Percentiles rank a stretch among this genome's conserved stretches.
Conservation (phyloP, 2,113 vertebrate genomes). For the Tautogolabrus adspersus region DNA sequence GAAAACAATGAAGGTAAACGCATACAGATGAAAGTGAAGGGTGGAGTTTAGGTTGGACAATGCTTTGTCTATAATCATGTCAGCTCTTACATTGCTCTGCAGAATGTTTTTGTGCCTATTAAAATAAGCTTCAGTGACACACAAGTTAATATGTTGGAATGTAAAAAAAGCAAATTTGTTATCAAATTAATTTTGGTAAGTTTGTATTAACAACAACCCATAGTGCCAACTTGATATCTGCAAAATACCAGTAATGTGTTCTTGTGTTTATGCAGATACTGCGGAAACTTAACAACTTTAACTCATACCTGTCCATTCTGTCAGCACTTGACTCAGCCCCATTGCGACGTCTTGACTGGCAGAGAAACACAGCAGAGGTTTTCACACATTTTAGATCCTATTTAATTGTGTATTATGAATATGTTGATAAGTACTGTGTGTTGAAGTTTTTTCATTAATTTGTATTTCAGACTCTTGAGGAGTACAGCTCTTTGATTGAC, state of each 20-base stretch:
- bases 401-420: neutral
- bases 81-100: neutral
- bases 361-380: slow-evolving; percentile 91
- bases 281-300: slow-evolving; percentile 95
- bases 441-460: neutral
- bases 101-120: no score
- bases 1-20: slow-evolving; percentile 94
- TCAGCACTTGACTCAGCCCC: slow-evolving; percentile 95
- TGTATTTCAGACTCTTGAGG: slow-evolving; percentile 86
- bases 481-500: slow-evolving; percentile 95
- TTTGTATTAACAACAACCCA: no score
- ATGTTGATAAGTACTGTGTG: slow-evolving; percentile 41
- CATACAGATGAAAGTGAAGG: neutral
- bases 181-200: no score
- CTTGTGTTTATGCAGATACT: slow-evolving; percentile 86
- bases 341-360: slow-evolving; percentile 94
- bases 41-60: neutral
- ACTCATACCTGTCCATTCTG: slow-evolving; percentile 96
- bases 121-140: no score
- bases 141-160: no score
- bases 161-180: no score
- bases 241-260: neutral
- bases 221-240: neutral
- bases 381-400: accelerated
- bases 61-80: neutral